Evolutionary conservation across 2,113 vertebrate genomes (phyloP), one percentile per base, ranked within the genome.

Genomic region (Dasyprocta punctata): DNA sequence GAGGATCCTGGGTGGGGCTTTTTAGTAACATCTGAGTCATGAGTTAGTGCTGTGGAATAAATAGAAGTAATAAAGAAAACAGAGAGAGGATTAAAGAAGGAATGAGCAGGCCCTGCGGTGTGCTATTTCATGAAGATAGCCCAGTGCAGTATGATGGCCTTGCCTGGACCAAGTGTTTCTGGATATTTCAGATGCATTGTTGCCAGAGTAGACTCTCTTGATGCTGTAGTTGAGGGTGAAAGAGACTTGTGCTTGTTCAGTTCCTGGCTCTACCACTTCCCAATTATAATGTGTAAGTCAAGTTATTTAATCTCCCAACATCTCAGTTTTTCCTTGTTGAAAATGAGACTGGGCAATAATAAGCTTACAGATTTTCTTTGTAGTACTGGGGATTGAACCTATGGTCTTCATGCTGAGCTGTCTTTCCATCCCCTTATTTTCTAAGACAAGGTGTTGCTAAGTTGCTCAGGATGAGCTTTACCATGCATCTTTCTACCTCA

Each of bases 41-140:
- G 10, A n/a, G 2, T 33, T 67, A 86, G 81, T 28, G n/a, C 49
- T 90, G 60, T 11, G 49, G 3, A 63, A n/a, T 49, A 49, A 56
- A 87, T 36, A 56, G 10, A 86, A 75, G 14, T 20, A 80, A 89
- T 77, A n/a, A 61, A 90, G 38, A 22, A 9, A 58, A 58, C 20
- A 9, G 38, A 30, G 7, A 71, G 1, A 65, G 63, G 41, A 65
- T 16, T 81, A 38, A 65, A 36, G 65, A 49, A 54, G 5, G n/a
- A n/a, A 14, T 7, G 65, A 33, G 13, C 1, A 28, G 7, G 0
- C 60, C 90, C 44, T 38, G 4, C 0, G 6, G 54, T 56, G 54
- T 56, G 54, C 54, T 56, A 56, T 56, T 56, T 56, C 54, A 56
- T 56, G 17, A 56, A 56, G 17, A 56, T 56, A 56, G 54, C 54